Evolutionary conservation across 2,113 vertebrate genomes (phyloP).

Genomic region (Melanerpes formicivorus): DNA sequence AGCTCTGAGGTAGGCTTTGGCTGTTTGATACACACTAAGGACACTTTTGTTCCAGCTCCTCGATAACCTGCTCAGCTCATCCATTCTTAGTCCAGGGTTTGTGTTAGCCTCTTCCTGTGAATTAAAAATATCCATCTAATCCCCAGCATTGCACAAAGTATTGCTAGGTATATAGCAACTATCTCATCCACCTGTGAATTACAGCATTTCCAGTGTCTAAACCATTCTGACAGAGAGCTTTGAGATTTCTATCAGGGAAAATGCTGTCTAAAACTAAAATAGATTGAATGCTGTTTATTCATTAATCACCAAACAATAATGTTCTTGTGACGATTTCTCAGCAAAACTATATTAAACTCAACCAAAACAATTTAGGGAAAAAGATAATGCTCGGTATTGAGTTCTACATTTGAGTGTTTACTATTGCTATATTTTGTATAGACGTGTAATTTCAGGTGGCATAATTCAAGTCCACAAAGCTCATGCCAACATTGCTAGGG

Average conservation of each 20-base stretch:
- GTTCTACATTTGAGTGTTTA: neutral
- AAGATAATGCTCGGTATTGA: neutral
- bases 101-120: neutral
- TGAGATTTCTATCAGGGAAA: neutral
- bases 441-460: neutral
- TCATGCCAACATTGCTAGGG: neutral
- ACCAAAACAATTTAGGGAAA: neutral
- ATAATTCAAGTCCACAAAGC: neutral
- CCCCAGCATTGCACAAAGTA: neutral
- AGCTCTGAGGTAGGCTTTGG: neutral
- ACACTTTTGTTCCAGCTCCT: neutral
- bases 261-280: neutral
- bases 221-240: neutral
- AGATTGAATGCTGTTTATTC: neutral
- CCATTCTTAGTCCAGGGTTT: neutral
- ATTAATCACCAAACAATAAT: neutral
- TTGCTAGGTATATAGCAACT: neutral
- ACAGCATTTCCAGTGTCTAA: neutral
- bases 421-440: neutral
- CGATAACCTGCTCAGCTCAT: neutral
- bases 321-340: neutral
- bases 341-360: constrained; percentile 12
- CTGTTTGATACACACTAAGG: neutral
- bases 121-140: neutral
- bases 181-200: neutral